Conservation (phyloP, 2,113 vertebrate species). For the Cavia aperea region DNA sequence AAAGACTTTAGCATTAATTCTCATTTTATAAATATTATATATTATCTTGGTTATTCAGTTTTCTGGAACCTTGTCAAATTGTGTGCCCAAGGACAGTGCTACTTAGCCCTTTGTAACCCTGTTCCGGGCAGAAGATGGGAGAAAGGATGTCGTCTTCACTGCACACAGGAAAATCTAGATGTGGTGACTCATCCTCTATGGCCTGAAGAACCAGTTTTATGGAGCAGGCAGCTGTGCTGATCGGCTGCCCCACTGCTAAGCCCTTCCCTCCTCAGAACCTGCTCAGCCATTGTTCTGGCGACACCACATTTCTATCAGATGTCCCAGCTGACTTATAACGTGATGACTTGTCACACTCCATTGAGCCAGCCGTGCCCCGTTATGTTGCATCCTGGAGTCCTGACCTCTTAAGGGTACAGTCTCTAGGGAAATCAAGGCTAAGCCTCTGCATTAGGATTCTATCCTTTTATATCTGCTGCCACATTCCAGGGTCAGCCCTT, state of each 20-base stretch:
- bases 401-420: neutral
- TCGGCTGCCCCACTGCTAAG: neutral
- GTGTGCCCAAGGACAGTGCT: neutral
- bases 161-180: neutral
- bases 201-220: neutral
- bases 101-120: neutral
- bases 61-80: neutral
- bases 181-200: neutral
- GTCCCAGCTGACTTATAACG: neutral
- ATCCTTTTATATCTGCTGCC: conserved; percentile 3
- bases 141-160: neutral
- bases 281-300: neutral
- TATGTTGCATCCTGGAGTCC: neutral
- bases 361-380: neutral
- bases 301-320: neutral
- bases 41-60: neutral
- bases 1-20: neutral
- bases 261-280: neutral
- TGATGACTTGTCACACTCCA: neutral
- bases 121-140: neutral
- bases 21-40: neutral
- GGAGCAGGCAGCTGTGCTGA: neutral
- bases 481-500: neutral
- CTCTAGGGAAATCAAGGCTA: neutral
- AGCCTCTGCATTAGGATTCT: neutral